phyloP scores from a whole-genome alignment of 1,140 invertebrate species.

The Drosophila funebris region DNA sequence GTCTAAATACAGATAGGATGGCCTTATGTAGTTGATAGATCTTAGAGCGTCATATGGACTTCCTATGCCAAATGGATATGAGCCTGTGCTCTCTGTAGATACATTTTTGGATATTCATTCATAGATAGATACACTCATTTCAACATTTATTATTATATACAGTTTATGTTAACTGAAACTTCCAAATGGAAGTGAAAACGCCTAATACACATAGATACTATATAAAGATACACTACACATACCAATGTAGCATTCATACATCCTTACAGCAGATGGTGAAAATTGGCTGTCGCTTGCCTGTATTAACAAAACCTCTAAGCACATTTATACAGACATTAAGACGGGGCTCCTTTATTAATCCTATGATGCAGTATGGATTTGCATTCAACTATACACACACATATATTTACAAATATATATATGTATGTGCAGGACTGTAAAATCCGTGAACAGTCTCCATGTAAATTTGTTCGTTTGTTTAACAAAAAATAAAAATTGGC shows the following conservation, averaged over 20 bases:
- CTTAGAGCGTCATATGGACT: too few species aligned
- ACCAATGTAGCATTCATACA: background rate
- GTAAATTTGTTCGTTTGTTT: background rate
- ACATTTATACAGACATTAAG: background rate
- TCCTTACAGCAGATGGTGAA: background rate
- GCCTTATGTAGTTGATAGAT: too few species aligned
- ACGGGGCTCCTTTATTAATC: background rate
- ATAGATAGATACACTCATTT: too few species aligned
- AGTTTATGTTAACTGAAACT: too few species aligned
- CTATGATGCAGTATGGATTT: background rate
- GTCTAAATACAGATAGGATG: too few species aligned
- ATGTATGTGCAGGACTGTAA: background rate
- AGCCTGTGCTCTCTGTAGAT: too few species aligned
- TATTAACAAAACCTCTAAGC: background rate
- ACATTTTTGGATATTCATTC: too few species aligned
- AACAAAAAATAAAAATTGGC: background rate
- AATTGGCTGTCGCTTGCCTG: background rate
- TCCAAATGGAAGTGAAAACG: too few species aligned
- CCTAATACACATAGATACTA: too few species aligned
- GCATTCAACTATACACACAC: background rate
- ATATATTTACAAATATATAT: conserved; percentile 4
- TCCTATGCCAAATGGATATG: too few species aligned
- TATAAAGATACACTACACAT: background rate
- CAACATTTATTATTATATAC: too few species aligned
- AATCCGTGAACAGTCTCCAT: background rate